Base-by-base conservation (phyloP, 1,140 invertebrate genomes). In the Planococcus citri region DNA sequence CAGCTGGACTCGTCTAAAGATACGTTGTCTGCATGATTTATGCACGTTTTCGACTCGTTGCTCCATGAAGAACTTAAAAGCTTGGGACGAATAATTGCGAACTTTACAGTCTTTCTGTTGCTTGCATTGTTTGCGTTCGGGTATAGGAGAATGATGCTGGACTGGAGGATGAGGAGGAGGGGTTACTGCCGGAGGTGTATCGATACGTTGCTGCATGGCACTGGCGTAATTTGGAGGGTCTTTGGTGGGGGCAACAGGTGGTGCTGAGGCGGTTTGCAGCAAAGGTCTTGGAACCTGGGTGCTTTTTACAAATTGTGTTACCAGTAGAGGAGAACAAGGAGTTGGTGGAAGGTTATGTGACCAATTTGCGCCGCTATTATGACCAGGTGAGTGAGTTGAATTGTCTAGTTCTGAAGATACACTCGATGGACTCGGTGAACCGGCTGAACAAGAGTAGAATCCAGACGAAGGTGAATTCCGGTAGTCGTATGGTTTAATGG, bases 21-120 rank as follows among this genome's bases (percentile, higher is more conserved):
- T 81, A 20, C 97, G 82, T 79, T 98, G 94, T 72, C 94, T 90
- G 76, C 95, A 91, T 9, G 92, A 95, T 77, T 98, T 98, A 12
- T 98, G 83, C 12, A 99, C 88, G 78, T 98, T 98, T 79, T 98
- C 96, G 0, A 98, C 88, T 76, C 99, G 97, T 77, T 99, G 97
- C 76, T 99, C 97, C 96, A 99, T 99, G 78, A 92, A 99, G 77
- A 99, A 99, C 80, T 98, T 97, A 78, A 94, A 98, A 0, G 95
- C 95, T 76, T 96, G 92, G 0, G 94, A 74, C 8, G 72, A 76
- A 64, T 77, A 77, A 69, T 77, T 78, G 64, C 74, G 72, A 75
- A 95, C 92, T 80, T 94, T 94, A 72, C 89, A 91, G 76, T 96
- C 93, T 60, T 90, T 82, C 76, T 96, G 93, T 79, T 92, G 90